A percentile compares a stretch with the other conserved stretches of the same genome.
Evolutionary conservation across 2,797 vertebrate genomes (phyloP).

Genomic region (Triplophysa bombifrons): DNA sequence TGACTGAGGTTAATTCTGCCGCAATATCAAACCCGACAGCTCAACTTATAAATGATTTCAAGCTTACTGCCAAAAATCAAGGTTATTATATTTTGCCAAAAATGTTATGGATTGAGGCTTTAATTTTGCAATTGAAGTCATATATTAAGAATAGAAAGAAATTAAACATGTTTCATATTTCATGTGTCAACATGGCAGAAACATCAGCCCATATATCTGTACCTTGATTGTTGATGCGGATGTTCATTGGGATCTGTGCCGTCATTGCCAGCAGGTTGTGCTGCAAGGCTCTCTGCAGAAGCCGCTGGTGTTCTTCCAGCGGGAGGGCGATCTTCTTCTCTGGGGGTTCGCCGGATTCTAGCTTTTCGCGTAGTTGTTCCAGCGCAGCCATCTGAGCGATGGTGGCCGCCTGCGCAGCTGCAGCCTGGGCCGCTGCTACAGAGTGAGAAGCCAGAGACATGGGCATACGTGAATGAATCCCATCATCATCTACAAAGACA

Average conservation of each 20-base stretch:
- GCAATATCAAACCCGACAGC: too few relatives aligned
- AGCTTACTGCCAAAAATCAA: too few relatives aligned
- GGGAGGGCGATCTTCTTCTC: conserved; percentile 94
- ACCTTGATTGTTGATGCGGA: conserved; percentile 97
- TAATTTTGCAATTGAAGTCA: too few relatives aligned
- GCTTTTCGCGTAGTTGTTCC: conserved; percentile 94
- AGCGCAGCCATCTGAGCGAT: conserved; percentile 88
- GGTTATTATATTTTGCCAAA: too few relatives aligned
- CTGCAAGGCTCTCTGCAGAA: conserved; percentile 92
- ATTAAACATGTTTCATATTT: too few relatives aligned
- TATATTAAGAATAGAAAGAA: too few relatives aligned
- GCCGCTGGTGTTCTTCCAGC: conserved; percentile 88
- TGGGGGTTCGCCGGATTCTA: conserved; percentile 91
- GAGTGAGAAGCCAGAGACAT: conserved; percentile 81
- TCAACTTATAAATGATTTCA: too few relatives aligned
- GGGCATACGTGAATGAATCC: conserved; percentile 76
- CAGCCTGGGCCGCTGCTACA: conserved; percentile 83
- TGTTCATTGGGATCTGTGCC: conserved; percentile 94
- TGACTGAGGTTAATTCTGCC: too few relatives aligned
- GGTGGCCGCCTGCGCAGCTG: conserved; percentile 74
- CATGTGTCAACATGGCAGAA: neutral
- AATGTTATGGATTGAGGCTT: too few relatives aligned
- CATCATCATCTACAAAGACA: conserved; percentile 82
- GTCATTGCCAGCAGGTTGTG: conserved; percentile 96
- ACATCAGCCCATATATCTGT: conserved; percentile 32